Conservation (phyloP, 2,888 invertebrate species). For the Cheilosia variabilis region DNA sequence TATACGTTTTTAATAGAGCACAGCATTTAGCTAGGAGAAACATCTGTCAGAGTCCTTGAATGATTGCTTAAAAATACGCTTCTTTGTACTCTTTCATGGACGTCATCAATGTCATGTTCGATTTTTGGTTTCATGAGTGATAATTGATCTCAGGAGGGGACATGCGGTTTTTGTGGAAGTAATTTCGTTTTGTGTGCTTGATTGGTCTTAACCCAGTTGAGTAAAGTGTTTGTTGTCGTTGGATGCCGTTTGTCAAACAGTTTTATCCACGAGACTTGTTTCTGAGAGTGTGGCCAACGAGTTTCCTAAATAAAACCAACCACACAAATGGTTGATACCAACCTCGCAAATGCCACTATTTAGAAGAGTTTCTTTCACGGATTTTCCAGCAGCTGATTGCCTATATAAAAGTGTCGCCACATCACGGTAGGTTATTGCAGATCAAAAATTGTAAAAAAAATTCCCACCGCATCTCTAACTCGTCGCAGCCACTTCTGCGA, state of each 20-base stretch:
- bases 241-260: too few species aligned
- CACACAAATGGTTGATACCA: too few species aligned
- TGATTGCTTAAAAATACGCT: constrained; percentile 38
- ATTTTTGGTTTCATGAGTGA: constrained; percentile 47
- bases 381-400: too few species aligned
- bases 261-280: too few species aligned
- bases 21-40: constrained; percentile 16
- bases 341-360: too few species aligned
- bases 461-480: constrained; percentile 15
- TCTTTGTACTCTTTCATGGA: not conserved
- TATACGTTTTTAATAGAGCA: constrained; percentile 34
- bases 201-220: not conserved
- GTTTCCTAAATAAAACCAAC: too few species aligned
- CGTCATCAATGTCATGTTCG: constrained; percentile 18
- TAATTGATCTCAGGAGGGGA: constrained; percentile 27
- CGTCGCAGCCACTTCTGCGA: not conserved
- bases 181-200: not conserved
- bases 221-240: not conserved
- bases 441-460: not conserved
- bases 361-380: too few species aligned
- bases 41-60: constrained; percentile 67
- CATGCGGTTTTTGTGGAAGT: constrained; percentile 5
- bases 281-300: too few species aligned
- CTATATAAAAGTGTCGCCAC: too few species aligned
- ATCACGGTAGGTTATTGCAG: too few species aligned